A percentile compares a stretch with the other conserved stretches of the same genome.
Conservation (phyloP, 2,797 vertebrate genomes). For the Dermochelys coriacea region DNA sequence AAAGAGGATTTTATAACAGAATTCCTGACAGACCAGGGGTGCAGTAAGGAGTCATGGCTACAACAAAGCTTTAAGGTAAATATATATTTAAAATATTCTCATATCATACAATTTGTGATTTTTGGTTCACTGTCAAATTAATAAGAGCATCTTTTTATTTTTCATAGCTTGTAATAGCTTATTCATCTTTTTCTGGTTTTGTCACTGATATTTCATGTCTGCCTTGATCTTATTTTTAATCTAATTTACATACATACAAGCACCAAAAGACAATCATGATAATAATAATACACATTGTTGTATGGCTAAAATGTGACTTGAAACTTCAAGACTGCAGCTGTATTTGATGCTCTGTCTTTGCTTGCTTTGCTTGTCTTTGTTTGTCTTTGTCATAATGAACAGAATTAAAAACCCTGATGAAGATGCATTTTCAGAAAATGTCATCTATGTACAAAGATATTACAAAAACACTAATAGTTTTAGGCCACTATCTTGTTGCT, state of each 20-base stretch:
- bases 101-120: background rate
- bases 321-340: background rate
- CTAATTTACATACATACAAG: slow-evolving; percentile 36
- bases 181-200: slow-evolving; percentile 52
- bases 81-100: slow-evolving; percentile 3
- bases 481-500: background rate
- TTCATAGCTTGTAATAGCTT: slow-evolving; percentile 30
- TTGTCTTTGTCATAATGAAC: background rate
- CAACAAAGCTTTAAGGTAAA: background rate
- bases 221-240: slow-evolving; percentile 48
- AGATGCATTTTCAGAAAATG: background rate
- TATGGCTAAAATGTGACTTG: background rate
- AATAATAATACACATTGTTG: background rate
- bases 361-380: slow-evolving; percentile 2
- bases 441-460: background rate
- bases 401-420: slow-evolving; percentile 9
- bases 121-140: slow-evolving; percentile 26
- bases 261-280: background rate
- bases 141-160: slow-evolving; percentile 35
- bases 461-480: background rate
- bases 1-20: slow-evolving; percentile 2
- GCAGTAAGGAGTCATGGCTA: background rate
- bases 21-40: slow-evolving; percentile 3
- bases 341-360: slow-evolving; percentile 26
- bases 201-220: slow-evolving; percentile 19